Base-by-base conservation (phyloP, 1,140 invertebrate genomes). In the Lepidurus apus region DNA sequence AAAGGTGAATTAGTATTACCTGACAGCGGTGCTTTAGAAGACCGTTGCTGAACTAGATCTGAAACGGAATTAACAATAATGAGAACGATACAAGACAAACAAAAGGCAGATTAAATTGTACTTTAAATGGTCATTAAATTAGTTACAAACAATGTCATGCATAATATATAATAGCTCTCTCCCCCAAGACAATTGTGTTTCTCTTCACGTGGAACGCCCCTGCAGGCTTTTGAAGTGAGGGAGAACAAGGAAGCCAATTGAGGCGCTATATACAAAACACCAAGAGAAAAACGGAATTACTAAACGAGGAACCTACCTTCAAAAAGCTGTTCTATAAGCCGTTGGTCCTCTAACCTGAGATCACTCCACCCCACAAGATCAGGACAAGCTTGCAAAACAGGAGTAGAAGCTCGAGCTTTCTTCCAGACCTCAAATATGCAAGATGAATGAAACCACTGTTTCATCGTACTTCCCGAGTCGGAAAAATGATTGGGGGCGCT, bases 351-450 rank as follows among this genome's bases (percentile, higher is more conserved):
- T 74, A 89, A 86, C 74, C 84, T 83, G 9, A 96, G 83, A 42
- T 87, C 85, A 21, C 89, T 85, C 90, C 92, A 95, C 10, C 93
- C 93, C 74, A 91, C 91, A 21, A 95, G 87, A 82, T 96, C 94
- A 78, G 87, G 81, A n/a, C 91, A 88, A 65, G 89, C 89, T 79
- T 95, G 92, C 79, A 96, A 93, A 80, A 91, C 89, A 84, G 93
- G 94, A 0, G 94, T 96, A 0, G 91, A 90, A 1, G 92, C 89
- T 78, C 93, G 85, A 81, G 95, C 94, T 82, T 91, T 91, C 26
- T 89, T 85, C 80, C 96, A 92, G 1, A 89, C 89, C 79, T 93
- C 91, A 86, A 95, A 94, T 1, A 96, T 84, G 83, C 94, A 97
- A 74, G 87, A 84, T 0, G 93, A 84, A 83, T 96, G 94, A 84